Percentiles rank a stretch among this genome's conserved stretches.
Conservation (phyloP, 2,113 vertebrate species). For the Centropristis striata region DNA sequence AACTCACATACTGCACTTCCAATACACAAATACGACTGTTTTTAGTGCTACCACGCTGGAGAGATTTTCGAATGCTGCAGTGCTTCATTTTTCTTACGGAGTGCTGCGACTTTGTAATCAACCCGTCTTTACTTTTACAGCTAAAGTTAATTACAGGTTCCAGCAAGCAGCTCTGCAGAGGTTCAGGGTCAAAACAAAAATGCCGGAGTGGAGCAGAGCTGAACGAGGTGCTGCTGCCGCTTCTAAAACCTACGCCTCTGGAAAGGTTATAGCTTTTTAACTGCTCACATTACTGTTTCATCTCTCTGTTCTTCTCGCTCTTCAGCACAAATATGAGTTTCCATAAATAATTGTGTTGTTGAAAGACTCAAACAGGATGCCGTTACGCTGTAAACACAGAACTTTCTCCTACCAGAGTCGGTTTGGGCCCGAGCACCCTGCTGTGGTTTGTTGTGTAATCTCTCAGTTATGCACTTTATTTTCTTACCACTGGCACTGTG, state of each 20-base stretch:
- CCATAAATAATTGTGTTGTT: slow-evolving; percentile 75
- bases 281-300: slow-evolving; percentile 53
- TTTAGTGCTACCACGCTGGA: slow-evolving; percentile 8
- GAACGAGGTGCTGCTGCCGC: slow-evolving; percentile 17
- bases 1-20: background rate
- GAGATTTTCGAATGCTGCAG: slow-evolving; percentile 27
- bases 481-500: slow-evolving; percentile 84
- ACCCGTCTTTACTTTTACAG: slow-evolving; percentile 67
- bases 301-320: slow-evolving; percentile 33
- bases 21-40: background rate
- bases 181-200: slow-evolving; percentile 74
- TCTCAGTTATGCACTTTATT: slow-evolving; percentile 85
- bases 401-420: slow-evolving; percentile 89
- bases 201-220: slow-evolving; percentile 52
- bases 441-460: slow-evolving; percentile 95
- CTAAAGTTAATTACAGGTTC: slow-evolving; percentile 80
- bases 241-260: slow-evolving; percentile 8
- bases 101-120: slow-evolving; percentile 70
- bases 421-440: slow-evolving; percentile 90
- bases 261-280: slow-evolving; percentile 26
- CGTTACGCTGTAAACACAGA: slow-evolving; percentile 87
- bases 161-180: slow-evolving; percentile 62
- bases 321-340: slow-evolving; percentile 58
- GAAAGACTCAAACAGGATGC: slow-evolving; percentile 82
- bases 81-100: slow-evolving; percentile 52